These are phyloP conservation scores for Schrankia costaestrigalis DNA, from an alignment of 2,888 invertebrate species.

Conservation along the genomic window DNA sequence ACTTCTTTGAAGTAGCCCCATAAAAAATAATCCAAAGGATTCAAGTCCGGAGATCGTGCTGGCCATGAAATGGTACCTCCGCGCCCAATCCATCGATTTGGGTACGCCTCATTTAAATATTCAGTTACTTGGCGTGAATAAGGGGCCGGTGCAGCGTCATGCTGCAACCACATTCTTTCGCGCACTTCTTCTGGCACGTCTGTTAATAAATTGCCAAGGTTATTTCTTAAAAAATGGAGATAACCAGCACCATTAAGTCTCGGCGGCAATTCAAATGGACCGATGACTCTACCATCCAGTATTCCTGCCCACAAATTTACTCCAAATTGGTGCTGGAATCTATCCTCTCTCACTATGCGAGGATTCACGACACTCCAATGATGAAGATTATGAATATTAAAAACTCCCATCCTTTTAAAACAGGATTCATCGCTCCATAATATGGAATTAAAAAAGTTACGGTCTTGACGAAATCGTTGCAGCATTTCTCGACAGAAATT, in stretches of 20 bases:
- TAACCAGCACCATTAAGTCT: conserved; percentile 6
- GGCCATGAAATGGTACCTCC: background rate
- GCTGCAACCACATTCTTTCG: background rate
- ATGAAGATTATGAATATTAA: conserved; percentile 2
- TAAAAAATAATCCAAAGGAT: conserved; percentile 16
- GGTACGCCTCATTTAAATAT: no score
- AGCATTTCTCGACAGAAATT: no score
- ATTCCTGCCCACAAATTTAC: conserved; percentile 2
- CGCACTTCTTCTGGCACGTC: background rate
- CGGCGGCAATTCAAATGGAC: conserved; percentile 8
- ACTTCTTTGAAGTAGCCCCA: conserved; percentile 13
- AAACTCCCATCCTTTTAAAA: background rate
- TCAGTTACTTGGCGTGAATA: no score
- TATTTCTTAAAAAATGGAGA: conserved; percentile 5
- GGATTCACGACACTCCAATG: background rate
- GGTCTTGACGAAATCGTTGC: no score
- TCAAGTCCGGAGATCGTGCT: conserved; percentile 8
- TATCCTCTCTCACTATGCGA: background rate
- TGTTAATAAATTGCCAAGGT: background rate
- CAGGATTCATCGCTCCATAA: no score
- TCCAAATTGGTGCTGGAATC: conserved; percentile 2
- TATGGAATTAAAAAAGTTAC: no score
- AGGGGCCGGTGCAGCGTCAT: background rate
- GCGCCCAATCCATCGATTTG: no score
- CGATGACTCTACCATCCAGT: conserved; percentile 3